Base-by-base conservation (phyloP, 64 coral and sea anemone genomes). In the Montipora capricornis region DNA sequence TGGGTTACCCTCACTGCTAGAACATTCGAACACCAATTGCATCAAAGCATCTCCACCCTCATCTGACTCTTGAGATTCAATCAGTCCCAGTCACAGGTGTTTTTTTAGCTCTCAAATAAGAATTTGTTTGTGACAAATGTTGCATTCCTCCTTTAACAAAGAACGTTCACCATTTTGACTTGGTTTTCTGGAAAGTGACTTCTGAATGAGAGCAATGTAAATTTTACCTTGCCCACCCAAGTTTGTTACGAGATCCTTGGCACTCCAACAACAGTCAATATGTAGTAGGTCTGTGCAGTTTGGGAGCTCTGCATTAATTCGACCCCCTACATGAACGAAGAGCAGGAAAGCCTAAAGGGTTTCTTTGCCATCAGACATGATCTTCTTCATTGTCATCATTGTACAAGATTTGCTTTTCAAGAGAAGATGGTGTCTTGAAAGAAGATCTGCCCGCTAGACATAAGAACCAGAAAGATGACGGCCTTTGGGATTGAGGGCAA, bases 211-310 rank as follows among this genome's bases (percentile, higher is more conserved):
- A 0, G 89, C 78, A 55, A 94, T 47, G 15, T 82, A 88, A 2
- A 89, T 94, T 81, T 94, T 94, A 4, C 85, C 44, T 89, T 94
- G 92, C 13, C 92, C 92, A 45, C 85, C 86, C 47, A 94, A 76
- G 15, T 47, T 81, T 1, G 86, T 86, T 44, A 47, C 82, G 2
- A 89, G 86, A 82, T 94, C 78, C 60, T 13, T 88, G 0, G 86
- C 85, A 49, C 3, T 94, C 77, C 78, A 94, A 12, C 5, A 55
- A 12, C 86, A 94, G 20, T 64, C 50, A 81, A 94, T 89, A 20
- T 80, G 14, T 12, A 12, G 12, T 76, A 92, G 4, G 68, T 92
- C 90, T 62, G 69, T 84, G 37, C 80, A 92, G 79, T 84, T 76
- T 24, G 80, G 90, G 0, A 3, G 17, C 88, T 24, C 9, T 90